phyloP scores from a whole-genome alignment of 2,113 vertebrate species.

The Crotalus helleri region DNA sequence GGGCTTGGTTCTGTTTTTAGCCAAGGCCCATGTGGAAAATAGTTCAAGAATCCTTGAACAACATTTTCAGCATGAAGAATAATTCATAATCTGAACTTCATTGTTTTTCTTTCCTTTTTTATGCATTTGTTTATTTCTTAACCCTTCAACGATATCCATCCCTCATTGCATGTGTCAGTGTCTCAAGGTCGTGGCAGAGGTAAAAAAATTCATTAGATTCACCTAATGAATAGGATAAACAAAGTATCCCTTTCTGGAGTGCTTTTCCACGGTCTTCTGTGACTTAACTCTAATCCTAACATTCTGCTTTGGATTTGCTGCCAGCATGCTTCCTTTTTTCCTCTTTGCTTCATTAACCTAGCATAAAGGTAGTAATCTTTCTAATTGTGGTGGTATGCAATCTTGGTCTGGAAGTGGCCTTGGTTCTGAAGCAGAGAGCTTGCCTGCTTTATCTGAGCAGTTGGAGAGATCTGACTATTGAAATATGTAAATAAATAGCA shows the following conservation, averaged over 20 bases:
- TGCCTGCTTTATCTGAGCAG: not conserved
- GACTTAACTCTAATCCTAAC: not conserved
- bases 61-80: not conserved
- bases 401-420: not conserved
- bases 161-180: slow-evolving; percentile 60
- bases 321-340: slow-evolving; percentile 32
- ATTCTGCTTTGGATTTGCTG: slow-evolving; percentile 55
- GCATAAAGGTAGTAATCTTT: not conserved
- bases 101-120: slow-evolving; percentile 22
- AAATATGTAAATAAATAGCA: not conserved
- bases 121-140: slow-evolving; percentile 45
- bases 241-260: slow-evolving; percentile 61
- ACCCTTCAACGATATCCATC: slow-evolving; percentile 28
- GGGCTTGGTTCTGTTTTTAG: not conserved
- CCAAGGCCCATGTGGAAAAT: slow-evolving; percentile 2
- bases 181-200: slow-evolving; percentile 64
- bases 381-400: not conserved
- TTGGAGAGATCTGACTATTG: not conserved
- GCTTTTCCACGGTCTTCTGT: slow-evolving; percentile 40
- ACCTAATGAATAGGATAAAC: slow-evolving; percentile 67
- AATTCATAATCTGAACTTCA: slow-evolving; percentile 37
- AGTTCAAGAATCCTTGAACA: not conserved
- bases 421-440: not conserved
- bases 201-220: slow-evolving; percentile 64
- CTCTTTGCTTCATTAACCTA: not conserved